phyloP scores from a whole-genome alignment of 2,113 vertebrate genomes.

The Scomber colias region DNA sequence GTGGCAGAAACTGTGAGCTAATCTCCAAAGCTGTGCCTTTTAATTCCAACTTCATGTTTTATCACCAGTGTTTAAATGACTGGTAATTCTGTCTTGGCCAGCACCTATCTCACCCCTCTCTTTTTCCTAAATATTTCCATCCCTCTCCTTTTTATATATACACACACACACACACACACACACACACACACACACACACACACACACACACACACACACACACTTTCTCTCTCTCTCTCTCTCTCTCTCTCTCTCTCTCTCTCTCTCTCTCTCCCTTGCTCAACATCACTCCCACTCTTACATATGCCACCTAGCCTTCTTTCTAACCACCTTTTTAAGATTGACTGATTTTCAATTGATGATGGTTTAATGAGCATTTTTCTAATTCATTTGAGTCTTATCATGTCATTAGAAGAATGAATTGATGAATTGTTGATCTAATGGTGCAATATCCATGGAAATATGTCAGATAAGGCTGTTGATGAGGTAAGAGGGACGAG shows the following conservation, averaged over 20 bases:
- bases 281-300: slow-evolving; percentile 31
- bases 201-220: too few species aligned
- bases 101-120: slow-evolving; percentile 13
- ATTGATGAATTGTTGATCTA: slow-evolving; percentile 84
- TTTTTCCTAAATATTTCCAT: slow-evolving; percentile 21
- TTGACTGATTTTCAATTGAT: slow-evolving; percentile 78
- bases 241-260: too few species aligned
- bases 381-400: slow-evolving; percentile 72
- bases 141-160: slow-evolving; percentile 4
- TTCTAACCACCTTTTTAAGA: slow-evolving; percentile 70
- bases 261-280: slow-evolving; percentile 18
- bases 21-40: slow-evolving; percentile 72
- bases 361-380: slow-evolving; percentile 81
- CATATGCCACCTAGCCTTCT: slow-evolving; percentile 35
- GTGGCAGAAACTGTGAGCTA: slow-evolving; percentile 64
- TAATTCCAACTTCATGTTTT: slow-evolving; percentile 71
- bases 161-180: neutral
- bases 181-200: too few species aligned
- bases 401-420: slow-evolving; percentile 71
- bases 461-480: slow-evolving; percentile 54
- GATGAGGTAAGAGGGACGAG: slow-evolving; percentile 55
- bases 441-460: slow-evolving; percentile 62
- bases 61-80: slow-evolving; percentile 57
- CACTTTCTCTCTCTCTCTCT: too few species aligned
- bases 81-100: slow-evolving; percentile 51